Base-by-base conservation (phyloP, 2,797 vertebrate species). In the Trematomus bernacchii region DNA sequence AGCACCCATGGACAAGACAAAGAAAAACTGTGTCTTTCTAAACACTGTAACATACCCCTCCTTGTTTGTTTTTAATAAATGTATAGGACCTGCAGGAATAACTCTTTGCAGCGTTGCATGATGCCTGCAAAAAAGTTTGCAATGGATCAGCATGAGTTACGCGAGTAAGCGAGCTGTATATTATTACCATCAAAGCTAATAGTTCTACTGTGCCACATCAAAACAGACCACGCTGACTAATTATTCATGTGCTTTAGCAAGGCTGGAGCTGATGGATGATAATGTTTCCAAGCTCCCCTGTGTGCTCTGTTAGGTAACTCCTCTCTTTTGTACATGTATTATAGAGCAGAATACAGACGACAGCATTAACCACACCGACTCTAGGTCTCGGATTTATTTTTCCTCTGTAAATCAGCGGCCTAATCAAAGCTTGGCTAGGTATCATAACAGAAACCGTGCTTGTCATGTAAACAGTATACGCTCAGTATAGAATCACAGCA, bases 181-280 rank as follows among this genome's bases (percentile, higher is more conserved):
- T 80, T 75, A 83, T 84, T 66, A 75, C 66, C 66, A 58, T 87
- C 67, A 43, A 76, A 83, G 77, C 80, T 82, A 83, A 89, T 73
- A 83, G 76, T 74, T 80, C 64, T 79, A 77, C 69, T 65, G 82
- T 53, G 76, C 76, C 75, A 78, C 88, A 80, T 89, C 79, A 84
- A 85, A 87, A 88, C 76, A 76, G 43, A 59, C 59, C 66, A 46
- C 8, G 12, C 71, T 73, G 83, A 77, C 82, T 84, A 88, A 89
- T 89, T 92, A 86, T 87, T 87, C 79, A 89, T 85, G 77, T 48
- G 84, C 80, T 83, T 83, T 30, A 71, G 80, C 69, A 13, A 68
- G 67, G 68, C 78, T 47, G 21, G 50, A 55, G 78, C 84, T 88
- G 89, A 91, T 87, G 83, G 89, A 89, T 90, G 86, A 80, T 84